These are phyloP conservation scores for Dipodomys stephensi DNA, from an alignment of 2,113 vertebrate species.

Conservation along the genomic window DNA sequence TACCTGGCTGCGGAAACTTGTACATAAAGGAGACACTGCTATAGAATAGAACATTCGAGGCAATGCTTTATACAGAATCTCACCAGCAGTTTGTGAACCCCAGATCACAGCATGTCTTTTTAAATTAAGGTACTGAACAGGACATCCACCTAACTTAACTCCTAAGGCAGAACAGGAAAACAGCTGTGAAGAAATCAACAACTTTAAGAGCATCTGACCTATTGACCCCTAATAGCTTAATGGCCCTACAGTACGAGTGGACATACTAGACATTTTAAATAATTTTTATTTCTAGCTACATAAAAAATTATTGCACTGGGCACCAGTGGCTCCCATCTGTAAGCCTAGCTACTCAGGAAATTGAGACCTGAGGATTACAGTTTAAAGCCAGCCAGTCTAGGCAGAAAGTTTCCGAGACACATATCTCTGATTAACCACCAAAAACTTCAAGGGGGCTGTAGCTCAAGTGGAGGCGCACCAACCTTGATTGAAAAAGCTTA, in stretches of 20 bases:
- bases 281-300: background rate
- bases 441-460: no score
- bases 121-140: background rate
- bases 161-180: background rate
- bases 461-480: no score
- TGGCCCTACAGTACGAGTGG: background rate
- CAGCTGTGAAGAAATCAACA: background rate
- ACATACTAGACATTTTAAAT: background rate
- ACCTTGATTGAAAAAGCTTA: no score
- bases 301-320: background rate
- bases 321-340: no score
- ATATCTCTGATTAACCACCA: no score
- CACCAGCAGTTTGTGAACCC: background rate
- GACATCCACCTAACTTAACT: background rate
- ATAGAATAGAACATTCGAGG: background rate
- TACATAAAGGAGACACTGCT: background rate
- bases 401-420: no score
- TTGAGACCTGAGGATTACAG: no score
- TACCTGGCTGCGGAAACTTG: background rate
- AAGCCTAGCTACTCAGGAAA: no score
- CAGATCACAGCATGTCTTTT: background rate
- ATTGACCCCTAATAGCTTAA: background rate
- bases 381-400: no score
- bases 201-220: background rate
- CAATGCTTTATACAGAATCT: background rate